Evolutionary conservation across 2,113 vertebrate genomes (phyloP).

Genomic region (Myanophis thanlyinensis): DNA sequence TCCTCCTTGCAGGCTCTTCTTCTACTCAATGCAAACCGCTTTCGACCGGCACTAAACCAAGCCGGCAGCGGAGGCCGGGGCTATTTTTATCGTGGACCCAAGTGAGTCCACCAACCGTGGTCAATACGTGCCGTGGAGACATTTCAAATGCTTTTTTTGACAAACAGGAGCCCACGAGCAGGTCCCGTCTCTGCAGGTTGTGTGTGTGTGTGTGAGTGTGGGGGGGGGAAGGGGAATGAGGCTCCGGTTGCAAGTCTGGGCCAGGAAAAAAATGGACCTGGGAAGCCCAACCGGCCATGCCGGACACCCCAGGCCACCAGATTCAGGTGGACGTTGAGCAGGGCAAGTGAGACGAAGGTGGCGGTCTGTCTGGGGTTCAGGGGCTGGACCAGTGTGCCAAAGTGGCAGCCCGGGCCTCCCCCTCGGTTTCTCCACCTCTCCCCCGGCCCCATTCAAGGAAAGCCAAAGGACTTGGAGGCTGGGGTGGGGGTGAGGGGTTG

Average conservation of each 20-base stretch:
- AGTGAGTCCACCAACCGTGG: neutral
- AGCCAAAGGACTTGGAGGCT: accelerated
- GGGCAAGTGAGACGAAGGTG: accelerated
- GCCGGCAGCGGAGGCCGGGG: constrained; percentile 21
- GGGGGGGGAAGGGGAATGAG: too few species aligned
- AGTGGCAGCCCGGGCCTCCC: too few species aligned
- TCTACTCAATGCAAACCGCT: constrained; percentile 25
- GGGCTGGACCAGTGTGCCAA: neutral
- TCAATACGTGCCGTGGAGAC: neutral
- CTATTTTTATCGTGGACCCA: constrained; percentile 52
- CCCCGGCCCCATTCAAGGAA: neutral
- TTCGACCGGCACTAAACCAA: constrained; percentile 53
- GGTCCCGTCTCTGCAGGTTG: neutral
- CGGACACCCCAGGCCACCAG: neutral
- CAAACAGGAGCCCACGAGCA: neutral
- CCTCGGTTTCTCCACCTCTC: too few species aligned
- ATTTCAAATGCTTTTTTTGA: too few species aligned
- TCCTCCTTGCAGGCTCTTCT: neutral
- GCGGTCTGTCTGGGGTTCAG: neutral
- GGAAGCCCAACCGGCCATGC: neutral
- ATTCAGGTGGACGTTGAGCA: neutral
- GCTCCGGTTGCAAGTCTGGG: neutral
- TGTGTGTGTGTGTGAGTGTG: too few species aligned
- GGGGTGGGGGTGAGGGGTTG: too few species aligned
- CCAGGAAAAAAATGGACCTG: neutral